Base-by-base conservation (phyloP, 2,888 invertebrate genomes). In the Himalopsyche kuldschensis region DNA sequence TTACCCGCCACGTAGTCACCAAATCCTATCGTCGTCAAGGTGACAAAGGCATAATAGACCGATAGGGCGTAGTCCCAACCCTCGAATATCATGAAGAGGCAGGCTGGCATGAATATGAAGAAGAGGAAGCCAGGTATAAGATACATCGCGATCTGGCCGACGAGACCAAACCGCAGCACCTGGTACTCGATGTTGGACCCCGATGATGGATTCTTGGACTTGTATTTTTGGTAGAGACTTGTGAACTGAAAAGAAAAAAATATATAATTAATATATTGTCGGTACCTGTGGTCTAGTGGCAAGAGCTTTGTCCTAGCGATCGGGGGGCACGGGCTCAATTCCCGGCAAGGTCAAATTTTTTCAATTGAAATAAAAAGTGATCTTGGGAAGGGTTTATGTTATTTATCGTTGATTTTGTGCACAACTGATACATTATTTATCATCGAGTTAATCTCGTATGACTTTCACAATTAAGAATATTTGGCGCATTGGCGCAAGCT, bases 1-100 rank as follows among this genome's bases (percentile, higher is more conserved):
- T 88, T 90, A 96, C 96, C 96, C 89, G 97, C 97, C 41, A 98
- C 97, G 88, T 94, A 94, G 89, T 98, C 98, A n/a, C 98, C 98
- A 89, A 97, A 98, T 55, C 97, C 97, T 86, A 98, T 97, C 4
- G 97, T 97, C 3, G 97, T 96, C 15, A 96, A 92, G 0, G 97
- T 96, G 17, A 97, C 96, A 88, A 96, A 97, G 27, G 97, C 95
- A 88, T 96, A 98, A 89, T 97, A 98, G 69, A 97, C 93, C 0
- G 97, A 94, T 69, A 96, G 94, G 10, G 96, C 94, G 88, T 96
- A 98, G 10, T 94, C 93, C 98, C 98, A 98, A 0, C 93, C 94
- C 90, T 98, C 98, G 87, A 96, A 96, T 80, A 95, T 93, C 24
- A 95, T 94, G 88, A 98, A 97, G 48, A 97, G 92, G 86, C 95